A percentile compares a stretch with the other conserved stretches of the same genome.
These are phyloP conservation scores for Podarcis muralis DNA, from an alignment of 2,113 vertebrate species.

Conservation along the genomic window DNA sequence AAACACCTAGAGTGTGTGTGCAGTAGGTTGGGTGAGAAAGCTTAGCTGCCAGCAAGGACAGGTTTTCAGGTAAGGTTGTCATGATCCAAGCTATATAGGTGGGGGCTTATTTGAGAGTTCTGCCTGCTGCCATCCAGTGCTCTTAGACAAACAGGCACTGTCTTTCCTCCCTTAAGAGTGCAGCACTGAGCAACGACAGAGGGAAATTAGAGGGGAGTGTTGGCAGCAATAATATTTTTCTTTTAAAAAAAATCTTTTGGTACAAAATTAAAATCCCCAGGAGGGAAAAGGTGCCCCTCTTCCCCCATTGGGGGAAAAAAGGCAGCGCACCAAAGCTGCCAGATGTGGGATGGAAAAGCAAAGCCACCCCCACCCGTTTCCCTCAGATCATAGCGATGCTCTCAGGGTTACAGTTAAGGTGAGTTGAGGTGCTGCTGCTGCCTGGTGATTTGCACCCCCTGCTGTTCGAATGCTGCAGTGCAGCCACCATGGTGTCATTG, in stretches of 20 bases:
- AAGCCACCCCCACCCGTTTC: neutral
- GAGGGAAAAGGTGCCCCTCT: neutral
- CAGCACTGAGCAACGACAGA: neutral
- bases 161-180: neutral
- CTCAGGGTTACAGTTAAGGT: conserved; percentile 90
- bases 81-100: neutral
- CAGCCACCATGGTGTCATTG: conserved; percentile 86
- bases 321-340: neutral
- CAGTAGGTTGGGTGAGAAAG: neutral
- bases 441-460: conserved; percentile 87
- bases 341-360: too few relatives aligned
- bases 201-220: neutral
- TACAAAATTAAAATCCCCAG: conserved; percentile 61
- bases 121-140: neutral
- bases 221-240: conserved; percentile 27
- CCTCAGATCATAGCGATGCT: conserved; percentile 87
- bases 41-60: neutral
- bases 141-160: neutral
- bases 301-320: neutral
- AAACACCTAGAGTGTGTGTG: too few relatives aligned
- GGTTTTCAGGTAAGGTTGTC: neutral
- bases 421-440: conserved; percentile 87
- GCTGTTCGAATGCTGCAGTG: conserved; percentile 78
- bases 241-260: conserved; percentile 51
- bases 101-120: neutral